Evolutionary conservation across 2,888 invertebrate species (phyloP).

Genomic region (Orthosia gracilis): DNA sequence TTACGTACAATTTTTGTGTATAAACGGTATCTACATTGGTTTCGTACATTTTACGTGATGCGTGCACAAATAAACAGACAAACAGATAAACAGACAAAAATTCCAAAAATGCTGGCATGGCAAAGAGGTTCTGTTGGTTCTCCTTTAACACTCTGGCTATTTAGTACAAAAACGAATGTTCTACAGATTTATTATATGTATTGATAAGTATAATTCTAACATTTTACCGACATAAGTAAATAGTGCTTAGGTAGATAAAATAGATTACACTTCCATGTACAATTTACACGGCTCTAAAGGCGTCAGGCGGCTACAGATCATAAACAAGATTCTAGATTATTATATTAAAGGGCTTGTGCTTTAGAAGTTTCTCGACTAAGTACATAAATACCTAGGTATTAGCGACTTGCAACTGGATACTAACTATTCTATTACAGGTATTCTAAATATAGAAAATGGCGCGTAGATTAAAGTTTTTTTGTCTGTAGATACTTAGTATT

Average conservation of each 20-base stretch:
- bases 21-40: too few species aligned
- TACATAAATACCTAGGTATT: neutral
- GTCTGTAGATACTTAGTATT: neutral
- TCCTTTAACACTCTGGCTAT: too few species aligned
- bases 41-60: too few species aligned
- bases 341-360: neutral
- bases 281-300: neutral
- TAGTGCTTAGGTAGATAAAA: slow-evolving; percentile 3
- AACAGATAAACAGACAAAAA: too few species aligned
- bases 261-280: slow-evolving; percentile 7
- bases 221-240: neutral
- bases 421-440: slow-evolving; percentile 20
- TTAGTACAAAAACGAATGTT: too few species aligned
- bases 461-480: neutral
- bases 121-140: too few species aligned
- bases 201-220: slow-evolving; percentile 3
- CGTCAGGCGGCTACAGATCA: neutral
- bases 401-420: neutral
- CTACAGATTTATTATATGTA: too few species aligned
- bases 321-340: slow-evolving; percentile 28
- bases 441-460: slow-evolving; percentile 41
- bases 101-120: too few species aligned
- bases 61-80: too few species aligned
- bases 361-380: neutral
- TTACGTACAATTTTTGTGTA: too few species aligned